These are phyloP conservation scores for Parochlus steinenii DNA, from an alignment of 2,888 invertebrate species.

Conservation along the genomic window DNA sequence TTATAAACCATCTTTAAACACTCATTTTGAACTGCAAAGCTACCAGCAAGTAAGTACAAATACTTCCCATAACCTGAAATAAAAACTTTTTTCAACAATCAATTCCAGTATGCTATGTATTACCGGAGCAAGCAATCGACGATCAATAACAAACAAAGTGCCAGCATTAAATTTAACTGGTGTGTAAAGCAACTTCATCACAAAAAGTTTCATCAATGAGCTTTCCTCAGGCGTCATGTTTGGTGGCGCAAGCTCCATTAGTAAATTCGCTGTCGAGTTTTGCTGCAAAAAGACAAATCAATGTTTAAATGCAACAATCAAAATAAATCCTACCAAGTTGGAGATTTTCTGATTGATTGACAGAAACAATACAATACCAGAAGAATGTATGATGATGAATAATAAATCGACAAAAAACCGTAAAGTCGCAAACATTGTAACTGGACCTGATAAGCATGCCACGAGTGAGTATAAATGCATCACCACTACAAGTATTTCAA, in stretches of 20 bases:
- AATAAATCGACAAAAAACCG: conserved; percentile 9
- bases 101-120: background rate
- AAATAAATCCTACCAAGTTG: too few relatives aligned
- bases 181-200: conserved; percentile 1
- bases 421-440: too few relatives aligned
- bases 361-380: conserved; percentile 9
- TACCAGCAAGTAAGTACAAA: conserved; percentile 10
- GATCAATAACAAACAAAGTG: conserved; percentile 7
- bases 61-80: conserved; percentile 8
- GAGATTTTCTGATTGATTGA: conserved; percentile 5
- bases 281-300: background rate
- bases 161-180: conserved; percentile 10
- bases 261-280: background rate
- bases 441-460: background rate
- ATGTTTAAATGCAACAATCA: background rate
- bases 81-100: background rate
- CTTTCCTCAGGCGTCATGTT: conserved; percentile 7
- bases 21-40: conserved; percentile 9
- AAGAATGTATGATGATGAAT: conserved; percentile 1
- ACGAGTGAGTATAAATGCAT: conserved; percentile 10
- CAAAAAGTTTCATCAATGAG: conserved; percentile 7
- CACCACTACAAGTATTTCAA: conserved; percentile 8
- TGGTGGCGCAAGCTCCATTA: conserved; percentile 5
- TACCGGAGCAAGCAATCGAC: conserved; percentile 9
- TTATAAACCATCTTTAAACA: background rate